A percentile compares a stretch with the other conserved stretches of the same genome.
Evolutionary conservation across 1,140 invertebrate genomes (phyloP).

Genomic region (Drosophila bocqueti): DNA sequence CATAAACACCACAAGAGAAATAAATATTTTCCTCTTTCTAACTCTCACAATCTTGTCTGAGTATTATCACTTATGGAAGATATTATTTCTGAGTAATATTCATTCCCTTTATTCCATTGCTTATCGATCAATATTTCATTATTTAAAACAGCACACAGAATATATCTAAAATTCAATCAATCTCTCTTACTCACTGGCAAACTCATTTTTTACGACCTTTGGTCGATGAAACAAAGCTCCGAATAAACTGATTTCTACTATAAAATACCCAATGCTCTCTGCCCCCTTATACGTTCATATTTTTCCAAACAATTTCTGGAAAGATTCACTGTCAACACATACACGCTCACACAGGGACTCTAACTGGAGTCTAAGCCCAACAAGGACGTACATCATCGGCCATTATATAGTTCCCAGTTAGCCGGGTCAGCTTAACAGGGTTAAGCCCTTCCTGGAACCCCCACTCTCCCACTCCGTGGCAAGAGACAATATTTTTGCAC

Average conservation of each 20-base stretch:
- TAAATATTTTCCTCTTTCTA: neutral
- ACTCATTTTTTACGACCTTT: constrained; percentile 24
- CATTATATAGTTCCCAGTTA: constrained; percentile 47
- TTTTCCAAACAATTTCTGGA: constrained; percentile 59
- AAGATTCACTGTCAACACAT: constrained; percentile 52
- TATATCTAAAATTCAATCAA: constrained; percentile 34
- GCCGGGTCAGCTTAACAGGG: constrained; percentile 38
- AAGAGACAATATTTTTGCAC: constrained; percentile 77
- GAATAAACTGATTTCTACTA: constrained; percentile 32
- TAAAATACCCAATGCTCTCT: constrained; percentile 21
- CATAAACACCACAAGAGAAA: neutral
- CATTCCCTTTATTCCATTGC: neutral
- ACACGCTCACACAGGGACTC: constrained; percentile 14
- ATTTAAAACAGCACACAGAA: constrained; percentile 9
- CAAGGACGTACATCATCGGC: constrained; percentile 55
- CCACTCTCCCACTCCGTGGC: neutral
- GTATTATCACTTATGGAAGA: neutral
- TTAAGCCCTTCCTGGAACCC: constrained; percentile 2
- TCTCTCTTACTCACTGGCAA: constrained; percentile 18
- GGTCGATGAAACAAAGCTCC: constrained; percentile 20
- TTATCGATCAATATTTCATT: constrained; percentile 27
- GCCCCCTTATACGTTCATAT: constrained; percentile 33
- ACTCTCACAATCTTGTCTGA: neutral
- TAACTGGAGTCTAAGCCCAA: constrained; percentile 34
- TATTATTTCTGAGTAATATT: neutral